Evolutionary conservation across 2,113 vertebrate genomes (phyloP).

Genomic region (Lasiurus cinereus): DNA sequence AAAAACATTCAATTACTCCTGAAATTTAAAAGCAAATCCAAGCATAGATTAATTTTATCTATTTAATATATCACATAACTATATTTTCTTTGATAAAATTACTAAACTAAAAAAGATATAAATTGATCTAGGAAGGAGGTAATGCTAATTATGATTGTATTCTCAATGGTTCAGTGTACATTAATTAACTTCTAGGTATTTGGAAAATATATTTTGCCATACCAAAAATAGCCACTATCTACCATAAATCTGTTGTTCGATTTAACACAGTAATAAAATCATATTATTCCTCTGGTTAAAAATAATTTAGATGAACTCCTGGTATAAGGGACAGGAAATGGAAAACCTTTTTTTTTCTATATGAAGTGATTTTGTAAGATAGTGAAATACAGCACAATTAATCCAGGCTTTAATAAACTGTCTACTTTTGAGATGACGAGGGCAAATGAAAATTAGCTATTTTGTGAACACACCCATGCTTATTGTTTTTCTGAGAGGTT

Average conservation of each 20-base stretch:
- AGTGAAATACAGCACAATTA: neutral
- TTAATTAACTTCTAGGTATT: slow-evolving; percentile 17
- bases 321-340: neutral
- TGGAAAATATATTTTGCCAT: slow-evolving; percentile 32
- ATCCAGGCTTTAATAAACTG: neutral
- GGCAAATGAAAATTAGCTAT: neutral
- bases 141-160: neutral
- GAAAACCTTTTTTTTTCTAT: neutral
- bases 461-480: neutral
- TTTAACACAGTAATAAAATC: slow-evolving; percentile 28
- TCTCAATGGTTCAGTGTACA: slow-evolving; percentile 11
- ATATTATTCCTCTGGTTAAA: slow-evolving; percentile 32
- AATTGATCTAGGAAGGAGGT: neutral
- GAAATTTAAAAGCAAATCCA: slow-evolving; percentile 53
- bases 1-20: slow-evolving; percentile 1
- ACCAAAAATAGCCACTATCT: neutral
- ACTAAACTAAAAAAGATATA: slow-evolving; percentile 41
- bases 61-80: neutral
- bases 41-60: slow-evolving; percentile 28
- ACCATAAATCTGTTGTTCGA: neutral
- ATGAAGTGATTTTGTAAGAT: slow-evolving; percentile 26
- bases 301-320: slow-evolving; percentile 36
- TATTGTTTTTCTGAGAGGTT: neutral
- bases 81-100: slow-evolving; percentile 23
- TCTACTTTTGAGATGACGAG: neutral